Evolutionary conservation across 1,140 invertebrate species (phyloP).

Genomic region (Trialeurodes vaporariorum): DNA sequence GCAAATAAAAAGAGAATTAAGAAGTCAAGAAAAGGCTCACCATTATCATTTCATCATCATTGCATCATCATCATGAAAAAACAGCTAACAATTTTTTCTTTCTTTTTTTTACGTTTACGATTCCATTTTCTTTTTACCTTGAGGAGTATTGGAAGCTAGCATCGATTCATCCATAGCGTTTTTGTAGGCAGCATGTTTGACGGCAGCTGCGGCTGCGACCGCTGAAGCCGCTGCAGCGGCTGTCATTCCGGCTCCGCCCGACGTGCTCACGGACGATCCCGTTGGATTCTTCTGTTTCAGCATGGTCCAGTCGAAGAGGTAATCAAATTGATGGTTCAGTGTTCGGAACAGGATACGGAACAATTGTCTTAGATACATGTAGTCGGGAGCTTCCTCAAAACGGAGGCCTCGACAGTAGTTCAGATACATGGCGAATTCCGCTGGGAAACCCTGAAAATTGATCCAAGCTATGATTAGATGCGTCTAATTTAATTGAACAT

Average conservation of each 20-base stretch:
- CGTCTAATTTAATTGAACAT: too few species aligned
- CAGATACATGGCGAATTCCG: constrained; percentile 96
- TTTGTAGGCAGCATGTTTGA: not conserved
- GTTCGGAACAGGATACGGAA: constrained; percentile 98
- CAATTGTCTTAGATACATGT: constrained; percentile 94
- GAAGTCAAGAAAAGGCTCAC: too few species aligned
- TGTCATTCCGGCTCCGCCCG: not conserved
- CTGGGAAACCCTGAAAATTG: constrained; percentile 69
- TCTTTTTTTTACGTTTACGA: too few species aligned
- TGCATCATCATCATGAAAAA: too few species aligned
- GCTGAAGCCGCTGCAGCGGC: not conserved
- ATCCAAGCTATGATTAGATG: too few species aligned
- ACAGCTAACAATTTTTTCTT: not conserved
- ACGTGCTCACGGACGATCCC: not conserved
- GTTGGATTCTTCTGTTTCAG: constrained; percentile 72
- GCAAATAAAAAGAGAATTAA: too few species aligned
- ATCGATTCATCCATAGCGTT: not conserved
- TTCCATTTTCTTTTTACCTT: constrained; percentile 1
- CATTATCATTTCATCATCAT: too few species aligned
- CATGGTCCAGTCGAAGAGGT: constrained; percentile 99
- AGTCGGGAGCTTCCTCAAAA: constrained; percentile 94
- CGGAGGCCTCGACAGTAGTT: constrained; percentile 91
- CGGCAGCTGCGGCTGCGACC: not conserved
- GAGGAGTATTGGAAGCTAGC: not conserved
- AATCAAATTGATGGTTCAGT: constrained; percentile 98